Conservation (phyloP, 2,888 invertebrate genomes). For the Hypselothyrea guttata region DNA sequence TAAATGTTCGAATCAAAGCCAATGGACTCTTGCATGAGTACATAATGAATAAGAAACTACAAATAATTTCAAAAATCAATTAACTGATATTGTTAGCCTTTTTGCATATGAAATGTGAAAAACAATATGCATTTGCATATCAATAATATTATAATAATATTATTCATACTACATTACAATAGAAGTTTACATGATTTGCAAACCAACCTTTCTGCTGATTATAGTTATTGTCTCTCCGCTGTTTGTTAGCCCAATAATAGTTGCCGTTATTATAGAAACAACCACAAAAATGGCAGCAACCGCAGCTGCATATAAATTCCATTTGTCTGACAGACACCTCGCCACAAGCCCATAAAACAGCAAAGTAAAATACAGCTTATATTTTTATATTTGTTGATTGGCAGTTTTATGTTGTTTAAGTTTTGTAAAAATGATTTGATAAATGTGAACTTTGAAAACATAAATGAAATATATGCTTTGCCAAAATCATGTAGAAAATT, state of each 20-base stretch:
- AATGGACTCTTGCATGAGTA: too few relatives aligned
- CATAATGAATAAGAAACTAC: too few relatives aligned
- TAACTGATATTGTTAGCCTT: slow-evolving; percentile 30
- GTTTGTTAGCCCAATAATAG: background rate
- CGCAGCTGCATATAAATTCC: slow-evolving; percentile 58
- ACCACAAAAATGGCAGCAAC: slow-evolving; percentile 27
- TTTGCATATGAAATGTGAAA: slow-evolving; percentile 10
- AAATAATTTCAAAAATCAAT: slow-evolving; percentile 31
- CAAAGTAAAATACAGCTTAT: slow-evolving; percentile 19
- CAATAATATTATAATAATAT: too few relatives aligned
- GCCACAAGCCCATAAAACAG: slow-evolving; percentile 8
- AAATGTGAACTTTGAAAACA: background rate
- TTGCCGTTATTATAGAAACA: slow-evolving; percentile 17
- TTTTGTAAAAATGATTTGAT: too few relatives aligned
- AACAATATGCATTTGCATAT: background rate
- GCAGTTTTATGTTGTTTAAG: slow-evolving; percentile 14
- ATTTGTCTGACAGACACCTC: slow-evolving; percentile 46
- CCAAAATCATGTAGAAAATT: too few relatives aligned
- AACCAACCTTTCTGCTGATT: slow-evolving; percentile 5
- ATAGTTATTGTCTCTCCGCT: slow-evolving; percentile 1
- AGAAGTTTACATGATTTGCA: background rate
- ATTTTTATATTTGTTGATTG: too few relatives aligned
- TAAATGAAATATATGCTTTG: too few relatives aligned
- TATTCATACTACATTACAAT: background rate
- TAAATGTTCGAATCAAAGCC: background rate